Evolutionary conservation across 2,113 vertebrate genomes (phyloP), one percentile per base, ranked within the genome.

Genomic region (Heterochromis multidens): DNA sequence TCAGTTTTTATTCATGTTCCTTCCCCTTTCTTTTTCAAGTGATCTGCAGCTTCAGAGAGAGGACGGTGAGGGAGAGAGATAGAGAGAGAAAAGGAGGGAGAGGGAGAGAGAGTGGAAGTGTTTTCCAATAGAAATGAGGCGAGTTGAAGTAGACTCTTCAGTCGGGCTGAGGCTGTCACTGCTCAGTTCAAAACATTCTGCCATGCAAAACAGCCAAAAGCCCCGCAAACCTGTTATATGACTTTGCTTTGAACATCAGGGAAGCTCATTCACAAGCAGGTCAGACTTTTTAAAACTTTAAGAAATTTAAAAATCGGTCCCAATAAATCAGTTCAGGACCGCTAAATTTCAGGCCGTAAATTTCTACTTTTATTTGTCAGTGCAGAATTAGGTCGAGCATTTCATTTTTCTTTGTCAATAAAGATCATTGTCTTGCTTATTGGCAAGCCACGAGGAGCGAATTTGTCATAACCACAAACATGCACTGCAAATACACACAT

Each of bases 1-100:
- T 95, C 92, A 93, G 91, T 92, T 95, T 95, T 96, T 96, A 95
- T 95, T 95, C 91, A 95, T 94, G 91, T 91, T 93, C 90, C 85
- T 94, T 95, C 89, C 92, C 78, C 62, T 88, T 93, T 92, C 86
- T 87, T 91, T 91, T 93, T 88, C 89, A 93, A 89, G 90, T 95
- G 89, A 93, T 93, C 88, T 90, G 93, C 83, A 81, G 92, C 93
- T 91, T 93, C 91, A 93, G 84, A 92, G 92, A 70, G 90, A 82
- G 87, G 56, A 81, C 67, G 62, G 82, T 29, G 83, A 85, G 72
- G 9, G 29, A 83, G 88, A 63, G 40, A 54, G 57, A 79, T 8
- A 49, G 8, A 33, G 31, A 74, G 77, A 78, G 77, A 84, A 63
- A 56, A 57, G 27, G 70, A 82, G 77, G 19, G 79, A 78, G 81